phyloP scores from a whole-genome alignment of 2,797 vertebrate species.

The Neosilurus mollespiculum region DNA sequence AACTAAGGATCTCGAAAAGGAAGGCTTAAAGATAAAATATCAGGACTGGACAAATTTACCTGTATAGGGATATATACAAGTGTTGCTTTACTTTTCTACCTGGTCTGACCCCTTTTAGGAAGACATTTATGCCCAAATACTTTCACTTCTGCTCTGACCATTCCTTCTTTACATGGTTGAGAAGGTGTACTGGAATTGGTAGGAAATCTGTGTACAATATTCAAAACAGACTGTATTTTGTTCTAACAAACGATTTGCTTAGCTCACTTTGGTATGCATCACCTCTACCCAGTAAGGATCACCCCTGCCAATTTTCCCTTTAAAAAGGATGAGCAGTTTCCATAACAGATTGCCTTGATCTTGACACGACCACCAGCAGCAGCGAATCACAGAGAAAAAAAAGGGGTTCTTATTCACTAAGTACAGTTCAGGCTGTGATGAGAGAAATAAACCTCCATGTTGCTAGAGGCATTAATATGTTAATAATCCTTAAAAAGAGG shows the following conservation, averaged over 20 bases:
- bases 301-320: background rate
- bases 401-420: background rate
- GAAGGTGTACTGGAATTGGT: background rate
- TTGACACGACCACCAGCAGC: background rate
- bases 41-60: background rate
- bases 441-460: constrained; percentile 3
- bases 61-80: background rate
- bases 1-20: background rate
- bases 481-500: constrained; percentile 24
- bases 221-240: background rate
- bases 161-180: background rate
- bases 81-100: background rate
- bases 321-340: background rate
- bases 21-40: background rate
- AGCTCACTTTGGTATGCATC: background rate
- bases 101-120: background rate
- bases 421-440: constrained; percentile 6
- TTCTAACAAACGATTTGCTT: background rate
- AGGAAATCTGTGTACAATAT: background rate
- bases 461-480: constrained; percentile 13
- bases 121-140: background rate
- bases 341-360: background rate
- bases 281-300: background rate
- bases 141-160: background rate
- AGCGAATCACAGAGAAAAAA: background rate